Evolutionary conservation across 2,797 vertebrate species (phyloP), one percentile per base, ranked within the genome.

Genomic region (Numenius phaeopus): DNA sequence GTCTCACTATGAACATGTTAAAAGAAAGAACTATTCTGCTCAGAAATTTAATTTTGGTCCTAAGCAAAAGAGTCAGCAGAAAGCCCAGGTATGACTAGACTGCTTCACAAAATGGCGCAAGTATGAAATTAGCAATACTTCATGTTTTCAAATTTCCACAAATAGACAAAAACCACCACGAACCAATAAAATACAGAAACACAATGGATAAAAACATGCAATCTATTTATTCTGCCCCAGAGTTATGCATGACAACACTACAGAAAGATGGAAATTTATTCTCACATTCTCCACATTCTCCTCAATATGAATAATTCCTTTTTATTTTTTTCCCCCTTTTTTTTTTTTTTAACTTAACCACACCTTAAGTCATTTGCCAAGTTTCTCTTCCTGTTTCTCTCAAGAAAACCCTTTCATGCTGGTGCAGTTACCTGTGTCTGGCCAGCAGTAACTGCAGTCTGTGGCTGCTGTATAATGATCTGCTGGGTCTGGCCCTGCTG

Each of bases 391-490:
- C 81, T 67, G 24, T 50, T 77, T 72, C 83, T 90, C 92, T 84
- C 83, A 80, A 96, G 88, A 96, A 96, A 97, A 92, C 64, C 92
- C 90, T 96, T 97, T 93, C 96, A 96, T 96, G 96, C 96, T 97
- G 70, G 87, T 85, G 79, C 78, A 88, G 90, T 98, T 97, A 99
- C 99, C 99, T 99, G 99, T 96, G 99, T 99, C 98, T 99, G 99
- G 94, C 99, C 99, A 17, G 99, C 99, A 3, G 99, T 99, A 95
- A 99, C 99, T 22, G 99, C 99, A 7, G 99, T 99, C 98, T 99
- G 99, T 32, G 99, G 99, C 98, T 99, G 99, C 97, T 99, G 99
- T 98, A 99, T 99, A 98, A 99, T 99, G 97, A 99, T 99, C 98
- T 99, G 99, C 95, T 99, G 99, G 66, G 99, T 98, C 95, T 99